A percentile compares a stretch with the other conserved stretches of the same genome.
Evolutionary conservation across 2,113 vertebrate species (phyloP).

Genomic region (Romanogobio albipinnatus): DNA sequence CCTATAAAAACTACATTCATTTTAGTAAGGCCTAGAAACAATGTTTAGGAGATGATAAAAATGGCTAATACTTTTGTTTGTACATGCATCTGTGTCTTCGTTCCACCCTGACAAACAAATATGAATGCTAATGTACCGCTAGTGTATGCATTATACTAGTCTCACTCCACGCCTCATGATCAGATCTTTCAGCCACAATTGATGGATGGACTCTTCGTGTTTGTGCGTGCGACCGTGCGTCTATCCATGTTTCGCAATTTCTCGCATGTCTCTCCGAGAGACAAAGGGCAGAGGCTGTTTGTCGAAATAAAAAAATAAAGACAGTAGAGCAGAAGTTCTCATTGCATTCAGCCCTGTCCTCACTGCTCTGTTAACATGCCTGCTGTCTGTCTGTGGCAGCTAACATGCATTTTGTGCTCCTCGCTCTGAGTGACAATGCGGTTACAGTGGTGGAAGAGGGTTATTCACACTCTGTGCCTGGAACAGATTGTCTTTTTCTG

Average conservation of each 20-base stretch:
- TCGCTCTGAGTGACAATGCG: constrained; percentile 48
- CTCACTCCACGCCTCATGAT: constrained; percentile 38
- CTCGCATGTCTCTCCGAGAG: constrained; percentile 24
- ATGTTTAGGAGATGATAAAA: not conserved
- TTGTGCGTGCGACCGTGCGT: not conserved
- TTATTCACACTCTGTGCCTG: constrained; percentile 68
- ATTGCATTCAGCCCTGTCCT: not conserved
- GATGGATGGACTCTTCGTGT: constrained; percentile 54
- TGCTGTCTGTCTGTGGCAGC: constrained; percentile 41
- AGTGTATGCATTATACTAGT: constrained; percentile 23
- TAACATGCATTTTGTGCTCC: constrained; percentile 47
- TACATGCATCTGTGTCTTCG: not conserved
- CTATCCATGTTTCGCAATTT: constrained; percentile 9
- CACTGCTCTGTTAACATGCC: constrained; percentile 43
- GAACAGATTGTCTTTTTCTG: constrained; percentile 90
- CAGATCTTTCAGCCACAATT: constrained; percentile 34
- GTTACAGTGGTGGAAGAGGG: constrained; percentile 47
- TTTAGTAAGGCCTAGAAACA: not conserved
- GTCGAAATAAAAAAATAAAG: constrained; percentile 4
- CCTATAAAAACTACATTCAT: not conserved
- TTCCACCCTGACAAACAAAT: constrained; percentile 40
- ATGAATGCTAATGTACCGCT: constrained; percentile 45
- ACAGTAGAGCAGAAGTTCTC: constrained; percentile 16
- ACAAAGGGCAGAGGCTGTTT: constrained; percentile 11
- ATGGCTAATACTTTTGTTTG: not conserved